Percentiles rank a stretch among this genome's conserved stretches.
Evolutionary conservation across 1,140 invertebrate species (phyloP).

Genomic region (Rhagoletis zephyria): DNA sequence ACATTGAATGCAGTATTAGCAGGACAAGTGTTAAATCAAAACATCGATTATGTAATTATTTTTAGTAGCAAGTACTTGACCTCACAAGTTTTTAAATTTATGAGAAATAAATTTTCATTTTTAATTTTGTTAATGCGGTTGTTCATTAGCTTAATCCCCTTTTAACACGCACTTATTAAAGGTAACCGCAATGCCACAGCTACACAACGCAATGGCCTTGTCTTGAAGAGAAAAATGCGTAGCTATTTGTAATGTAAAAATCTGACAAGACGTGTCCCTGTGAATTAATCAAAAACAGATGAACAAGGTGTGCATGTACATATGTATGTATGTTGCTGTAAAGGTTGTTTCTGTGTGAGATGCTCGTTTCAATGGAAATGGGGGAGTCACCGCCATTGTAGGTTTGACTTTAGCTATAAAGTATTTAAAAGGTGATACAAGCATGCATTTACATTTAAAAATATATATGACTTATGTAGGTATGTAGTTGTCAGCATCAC

Average conservation of each 20-base stretch:
- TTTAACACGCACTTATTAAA: conserved; percentile 36
- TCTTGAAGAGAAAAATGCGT: background rate
- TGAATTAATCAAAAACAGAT: conserved; percentile 6
- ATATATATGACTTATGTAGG: too few species aligned
- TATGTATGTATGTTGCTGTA: background rate
- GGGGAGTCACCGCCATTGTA: too few species aligned
- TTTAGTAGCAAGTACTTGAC: conserved; percentile 17
- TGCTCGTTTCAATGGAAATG: background rate
- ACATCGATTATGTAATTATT: background rate
- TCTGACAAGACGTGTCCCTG: conserved; percentile 15
- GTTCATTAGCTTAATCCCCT: conserved; percentile 51
- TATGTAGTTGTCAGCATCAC: background rate
- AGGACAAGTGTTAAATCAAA: conserved; percentile 37
- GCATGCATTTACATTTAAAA: background rate
- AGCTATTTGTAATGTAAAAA: background rate
- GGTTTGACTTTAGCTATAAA: background rate
- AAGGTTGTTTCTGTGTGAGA: background rate
- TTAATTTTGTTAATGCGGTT: background rate
- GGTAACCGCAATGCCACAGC: background rate
- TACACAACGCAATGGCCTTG: background rate
- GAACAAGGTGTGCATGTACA: background rate
- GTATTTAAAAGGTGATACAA: background rate
- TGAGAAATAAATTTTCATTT: background rate
- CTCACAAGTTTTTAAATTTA: background rate
- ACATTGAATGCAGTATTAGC: conserved; percentile 21